Evolutionary conservation across 2,113 vertebrate genomes (phyloP), one percentile per base, ranked within the genome.

Genomic region (Ahaetulla prasina): DNA sequence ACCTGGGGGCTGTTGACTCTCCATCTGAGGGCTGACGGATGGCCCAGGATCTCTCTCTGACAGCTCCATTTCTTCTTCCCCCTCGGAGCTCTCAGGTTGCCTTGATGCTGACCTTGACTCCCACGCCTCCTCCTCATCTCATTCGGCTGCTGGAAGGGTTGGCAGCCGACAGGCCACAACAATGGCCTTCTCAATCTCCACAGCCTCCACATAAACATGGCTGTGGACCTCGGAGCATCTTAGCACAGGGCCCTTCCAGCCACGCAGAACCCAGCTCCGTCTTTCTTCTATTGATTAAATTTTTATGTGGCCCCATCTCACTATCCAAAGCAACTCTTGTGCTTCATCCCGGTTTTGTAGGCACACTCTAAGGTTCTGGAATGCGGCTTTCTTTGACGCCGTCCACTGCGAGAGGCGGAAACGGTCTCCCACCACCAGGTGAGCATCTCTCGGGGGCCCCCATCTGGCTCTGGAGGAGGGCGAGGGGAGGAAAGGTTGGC

Each of bases 341-440:
- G 10, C 89, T 60, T 23, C 74, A 1, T 80, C 53, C 22, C n/a
- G 74, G 20, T 92, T 92, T 47, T 35, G 2, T 96, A 99, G 99
- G 99, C 99, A 99, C 88, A 98, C 99, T 0, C 96, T 99, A 3
- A 90, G 99, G 4, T 99, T 99, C 94, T 99, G 99, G 99, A 99
- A 99, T 0, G 99, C 99, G 0, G 99, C 99, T 0, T 99, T 99
- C 94, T 99, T 99, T 0, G 99, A 99, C 0, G 99, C 99, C 0
- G 99, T 99, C 90, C 98, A 99, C 91, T 99, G 98, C 3, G 99
- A 99, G 97, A 98, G 99, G 96, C 99, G 97, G 94, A 99, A 99
- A 96, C 95, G 99, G 14, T 99, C 99, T 0, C 99, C 99, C 63
- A 98, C 99, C 10, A 99, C 99, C 85, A 99, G 98, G 99, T 99